Conservation (phyloP, 2,888 invertebrate genomes). For the Endotricha flammealis region DNA sequence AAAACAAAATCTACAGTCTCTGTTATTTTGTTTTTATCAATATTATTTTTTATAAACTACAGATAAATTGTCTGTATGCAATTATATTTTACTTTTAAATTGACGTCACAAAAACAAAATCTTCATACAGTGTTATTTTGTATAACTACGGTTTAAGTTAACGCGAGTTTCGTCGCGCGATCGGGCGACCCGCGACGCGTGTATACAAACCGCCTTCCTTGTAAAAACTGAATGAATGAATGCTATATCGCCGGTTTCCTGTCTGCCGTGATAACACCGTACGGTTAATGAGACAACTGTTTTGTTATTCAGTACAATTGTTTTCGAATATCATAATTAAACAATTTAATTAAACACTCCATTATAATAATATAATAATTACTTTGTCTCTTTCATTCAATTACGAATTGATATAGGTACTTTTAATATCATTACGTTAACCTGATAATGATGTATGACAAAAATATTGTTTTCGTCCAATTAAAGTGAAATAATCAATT, state of each 20-base stretch:
- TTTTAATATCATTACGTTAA: no score
- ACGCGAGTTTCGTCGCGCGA: neutral
- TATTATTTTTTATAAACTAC: no score
- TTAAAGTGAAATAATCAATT: no score
- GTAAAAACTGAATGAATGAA: conserved; percentile 63
- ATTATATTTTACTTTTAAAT: no score
- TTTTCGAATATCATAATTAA: conserved; percentile 7
- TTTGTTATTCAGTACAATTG: conserved; percentile 14
- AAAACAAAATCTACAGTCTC: no score
- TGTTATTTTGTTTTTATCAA: no score
- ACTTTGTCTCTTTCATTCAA: conserved; percentile 1
- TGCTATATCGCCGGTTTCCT: conserved; percentile 52
- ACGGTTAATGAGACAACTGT: conserved; percentile 36
- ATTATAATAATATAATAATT: conserved; percentile 2
- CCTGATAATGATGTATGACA: no score
- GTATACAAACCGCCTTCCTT: conserved; percentile 45
- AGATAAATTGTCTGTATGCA: no score
- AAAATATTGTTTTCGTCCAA: neutral
- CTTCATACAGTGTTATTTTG: no score
- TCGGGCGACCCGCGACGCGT: conserved; percentile 31
- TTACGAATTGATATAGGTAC: no score
- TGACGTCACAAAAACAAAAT: no score
- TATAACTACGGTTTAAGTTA: no score
- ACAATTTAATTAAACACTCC: conserved; percentile 6
- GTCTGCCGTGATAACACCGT: conserved; percentile 52